Evolutionary conservation across 2,888 invertebrate species (phyloP).

Genomic region (Acanthococcus lagerstroemiae): DNA sequence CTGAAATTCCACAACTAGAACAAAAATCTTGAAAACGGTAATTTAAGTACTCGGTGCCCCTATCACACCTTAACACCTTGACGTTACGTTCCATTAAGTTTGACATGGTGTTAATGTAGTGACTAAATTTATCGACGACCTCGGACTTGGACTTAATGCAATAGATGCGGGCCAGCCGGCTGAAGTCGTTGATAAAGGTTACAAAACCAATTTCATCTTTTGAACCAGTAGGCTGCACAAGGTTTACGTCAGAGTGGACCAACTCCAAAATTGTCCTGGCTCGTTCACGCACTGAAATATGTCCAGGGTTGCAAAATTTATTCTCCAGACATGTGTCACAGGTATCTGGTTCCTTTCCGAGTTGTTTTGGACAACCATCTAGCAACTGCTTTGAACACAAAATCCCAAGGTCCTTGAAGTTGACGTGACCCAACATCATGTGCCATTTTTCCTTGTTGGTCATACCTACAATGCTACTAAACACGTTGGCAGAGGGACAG

Average conservation of each 20-base stretch:
- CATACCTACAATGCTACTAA: neutral
- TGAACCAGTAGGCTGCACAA: conserved; percentile 13
- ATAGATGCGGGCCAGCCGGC: neutral
- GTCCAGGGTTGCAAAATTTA: conserved; percentile 7
- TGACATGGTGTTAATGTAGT: conserved; percentile 31
- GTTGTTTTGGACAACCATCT: conserved; percentile 8
- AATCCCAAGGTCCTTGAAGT: conserved; percentile 3
- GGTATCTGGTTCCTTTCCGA: neutral
- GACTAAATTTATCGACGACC: conserved; percentile 32
- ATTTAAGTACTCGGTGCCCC: conserved; percentile 33
- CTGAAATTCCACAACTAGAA: conserved; percentile 30
- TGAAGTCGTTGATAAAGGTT: conserved; percentile 36
- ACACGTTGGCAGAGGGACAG: no score
- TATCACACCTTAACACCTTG: conserved; percentile 28
- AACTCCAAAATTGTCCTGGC: conserved; percentile 6
- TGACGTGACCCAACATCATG: conserved; percentile 16
- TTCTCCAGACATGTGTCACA: conserved; percentile 12
- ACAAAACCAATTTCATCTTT: conserved; percentile 35
- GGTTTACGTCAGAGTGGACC: conserved; percentile 18
- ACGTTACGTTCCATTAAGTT: conserved; percentile 32
- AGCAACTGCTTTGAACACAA: conserved; percentile 1
- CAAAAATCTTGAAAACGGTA: conserved; percentile 26
- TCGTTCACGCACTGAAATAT: neutral
- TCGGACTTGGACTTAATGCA: conserved; percentile 34
- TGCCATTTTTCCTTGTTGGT: conserved; percentile 6